Base-by-base conservation (phyloP, 2,888 invertebrate species). In the Myopa tessellatipennis region DNA sequence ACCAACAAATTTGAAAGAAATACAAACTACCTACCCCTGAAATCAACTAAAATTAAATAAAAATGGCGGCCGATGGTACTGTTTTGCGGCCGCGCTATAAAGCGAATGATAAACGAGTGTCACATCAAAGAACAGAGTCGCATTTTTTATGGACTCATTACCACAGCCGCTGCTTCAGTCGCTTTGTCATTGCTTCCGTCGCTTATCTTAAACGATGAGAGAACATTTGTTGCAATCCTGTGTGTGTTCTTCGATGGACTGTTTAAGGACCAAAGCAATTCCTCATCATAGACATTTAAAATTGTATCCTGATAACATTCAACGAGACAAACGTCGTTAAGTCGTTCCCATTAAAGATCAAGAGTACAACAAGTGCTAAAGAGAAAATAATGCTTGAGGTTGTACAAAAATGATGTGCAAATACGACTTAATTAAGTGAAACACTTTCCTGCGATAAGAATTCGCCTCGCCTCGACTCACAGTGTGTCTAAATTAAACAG, bases 341-440 rank as follows among this genome's bases (percentile, higher is more conserved):
- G n/a, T n/a, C n/a, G n/a, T n/a, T n/a, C n/a, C n/a, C n/a, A n/a
- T n/a, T n/a, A n/a, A n/a, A n/a, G n/a, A n/a, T n/a, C n/a, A n/a
- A n/a, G n/a, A n/a, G n/a, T n/a, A n/a, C 40, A 40, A 40, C 40
- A 40, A 40, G 45, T 45, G 45, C 6, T 10, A 45, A 45, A 45
- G 10, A 6, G 45, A 45, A 45, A 45, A 45, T 45, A 8, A 45
- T 8, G 45, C 45, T 1, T 26, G 26, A 26, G 26, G 26, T 26
- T 26, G 26, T 26, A 26, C 26, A 26, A 26, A 26, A 26, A 2
- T 26, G 1, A 26, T 45, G 10, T 45, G 3, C 68, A 77, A 77
- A 77, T 77, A 74, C 75, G 67, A 71, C 63, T 76, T 74, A 79
- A 80, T 80, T 77, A 80, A 79, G 80, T 73, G 79, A 65, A 76